A percentile compares a stretch with the other conserved stretches of the same genome.
Conservation (phyloP, 2,797 vertebrate species). For the Tympanoctomys barrerae region DNA sequence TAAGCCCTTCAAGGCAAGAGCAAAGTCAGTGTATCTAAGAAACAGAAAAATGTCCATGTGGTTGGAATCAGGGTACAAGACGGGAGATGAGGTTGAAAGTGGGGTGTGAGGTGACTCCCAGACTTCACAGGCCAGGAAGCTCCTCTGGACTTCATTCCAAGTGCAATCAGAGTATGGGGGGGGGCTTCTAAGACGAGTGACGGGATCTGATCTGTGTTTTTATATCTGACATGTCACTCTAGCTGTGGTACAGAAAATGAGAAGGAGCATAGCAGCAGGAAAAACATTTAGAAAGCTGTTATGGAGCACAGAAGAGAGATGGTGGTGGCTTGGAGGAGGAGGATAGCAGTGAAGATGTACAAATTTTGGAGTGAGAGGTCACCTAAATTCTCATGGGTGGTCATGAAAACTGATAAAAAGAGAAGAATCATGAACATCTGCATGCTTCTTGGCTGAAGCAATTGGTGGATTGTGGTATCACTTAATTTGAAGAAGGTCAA, state of each 20-base stretch:
- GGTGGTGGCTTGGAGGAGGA: background rate
- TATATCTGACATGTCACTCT: background rate
- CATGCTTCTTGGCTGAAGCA: background rate
- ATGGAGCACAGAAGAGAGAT: background rate
- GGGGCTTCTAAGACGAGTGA: background rate
- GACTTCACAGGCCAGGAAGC: background rate
- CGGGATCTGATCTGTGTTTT: background rate
- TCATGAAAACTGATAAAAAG: background rate
- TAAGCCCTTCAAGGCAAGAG: constrained; percentile 34
- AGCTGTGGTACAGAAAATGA: background rate
- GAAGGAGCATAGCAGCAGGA: background rate
- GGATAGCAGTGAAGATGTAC: background rate
- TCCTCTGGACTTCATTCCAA: constrained; percentile 10
- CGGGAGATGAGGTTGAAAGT: background rate
- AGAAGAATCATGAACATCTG: background rate
- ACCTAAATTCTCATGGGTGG: background rate
- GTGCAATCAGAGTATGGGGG: background rate
- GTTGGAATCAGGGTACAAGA: background rate
- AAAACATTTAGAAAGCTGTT: constrained; percentile 19
- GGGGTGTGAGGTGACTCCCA: background rate
- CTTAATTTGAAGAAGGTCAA: background rate
- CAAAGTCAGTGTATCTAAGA: background rate
- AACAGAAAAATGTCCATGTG: background rate
- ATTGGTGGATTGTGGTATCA: background rate
- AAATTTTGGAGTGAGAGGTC: background rate